Conservation (phyloP, 2,888 invertebrate species). For the Lamellibrachia satsuma region DNA sequence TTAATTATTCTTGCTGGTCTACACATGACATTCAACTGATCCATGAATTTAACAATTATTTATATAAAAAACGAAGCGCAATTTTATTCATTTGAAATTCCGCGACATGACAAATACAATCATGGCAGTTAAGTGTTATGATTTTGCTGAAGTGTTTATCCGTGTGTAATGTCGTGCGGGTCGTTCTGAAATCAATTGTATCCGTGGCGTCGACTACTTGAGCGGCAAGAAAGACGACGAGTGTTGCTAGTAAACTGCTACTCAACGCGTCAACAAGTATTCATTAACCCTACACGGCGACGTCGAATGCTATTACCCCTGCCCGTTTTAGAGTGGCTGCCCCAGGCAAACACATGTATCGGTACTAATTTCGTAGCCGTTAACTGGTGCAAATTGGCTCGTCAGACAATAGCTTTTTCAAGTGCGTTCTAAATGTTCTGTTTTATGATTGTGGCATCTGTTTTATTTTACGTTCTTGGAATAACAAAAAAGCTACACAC, state of each 20-base stretch:
- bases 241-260: neutral
- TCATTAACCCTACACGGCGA: neutral
- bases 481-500: neutral
- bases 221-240: neutral
- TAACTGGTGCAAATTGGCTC: neutral
- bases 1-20: neutral
- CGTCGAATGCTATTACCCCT: neutral
- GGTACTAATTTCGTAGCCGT: neutral
- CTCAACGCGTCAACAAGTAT: neutral
- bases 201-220: neutral
- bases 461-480: neutral
- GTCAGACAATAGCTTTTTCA: neutral
- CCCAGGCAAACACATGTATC: neutral
- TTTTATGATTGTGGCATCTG: neutral
- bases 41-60: neutral
- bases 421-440: conserved; percentile 10
- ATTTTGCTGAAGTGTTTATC: neutral
- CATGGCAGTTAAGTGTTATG: neutral
- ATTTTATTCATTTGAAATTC: neutral
- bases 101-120: neutral
- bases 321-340: neutral
- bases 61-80: neutral
- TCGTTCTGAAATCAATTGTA: neutral
- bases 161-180: neutral
- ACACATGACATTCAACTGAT: neutral